Evolutionary conservation across 2,113 vertebrate genomes (phyloP), one percentile per base, ranked within the genome.

Genomic region (Pterophyllum scalare): DNA sequence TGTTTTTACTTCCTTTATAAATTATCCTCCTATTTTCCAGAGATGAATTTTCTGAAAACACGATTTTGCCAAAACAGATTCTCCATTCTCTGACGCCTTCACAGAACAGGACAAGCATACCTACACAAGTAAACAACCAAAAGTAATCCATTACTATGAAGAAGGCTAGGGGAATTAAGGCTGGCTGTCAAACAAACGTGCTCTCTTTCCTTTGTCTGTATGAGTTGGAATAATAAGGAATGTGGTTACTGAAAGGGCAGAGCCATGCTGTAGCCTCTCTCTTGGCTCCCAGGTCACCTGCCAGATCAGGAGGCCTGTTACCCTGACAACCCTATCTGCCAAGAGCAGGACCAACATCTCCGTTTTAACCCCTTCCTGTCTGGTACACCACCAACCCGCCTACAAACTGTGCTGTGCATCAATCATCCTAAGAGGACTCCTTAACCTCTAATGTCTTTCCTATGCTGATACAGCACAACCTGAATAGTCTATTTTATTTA

Each of bases 211-310:
- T 90, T 90, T 90, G 92, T 94, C 92, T 94, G 95, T 94, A 94
- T 92, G 94, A 95, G 95, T 94, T 94, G 90, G 93, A 96, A 96
- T 95, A 96, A 96, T 95, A 82, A 89, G 62, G 46, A 85, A 54
- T 65, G 83, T 35, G 58, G 54, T 88, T 81, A 72, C 35, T 83
- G 94, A 97, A 97, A 97, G 96, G 96, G 95, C 96, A 96, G 95
- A 95, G 94, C 95, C 92, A 65, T 26, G 90, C 94, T 93, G 96
- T 95, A 95, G 87, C 95, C 95, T 95, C 96, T 87, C 96, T 94
- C 94, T 96, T 95, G 96, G 96, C 96, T 97, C 96, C 96, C 96
- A 97, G 96, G 97, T 98, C 97, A 98, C 97, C 97, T 96, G 96
- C 96, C 95, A 96, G 97, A 97, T 97, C 97, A 97, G 96, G 96